phyloP scores from a whole-genome alignment of 2,113 vertebrate species.

The Grallaria varia region DNA sequence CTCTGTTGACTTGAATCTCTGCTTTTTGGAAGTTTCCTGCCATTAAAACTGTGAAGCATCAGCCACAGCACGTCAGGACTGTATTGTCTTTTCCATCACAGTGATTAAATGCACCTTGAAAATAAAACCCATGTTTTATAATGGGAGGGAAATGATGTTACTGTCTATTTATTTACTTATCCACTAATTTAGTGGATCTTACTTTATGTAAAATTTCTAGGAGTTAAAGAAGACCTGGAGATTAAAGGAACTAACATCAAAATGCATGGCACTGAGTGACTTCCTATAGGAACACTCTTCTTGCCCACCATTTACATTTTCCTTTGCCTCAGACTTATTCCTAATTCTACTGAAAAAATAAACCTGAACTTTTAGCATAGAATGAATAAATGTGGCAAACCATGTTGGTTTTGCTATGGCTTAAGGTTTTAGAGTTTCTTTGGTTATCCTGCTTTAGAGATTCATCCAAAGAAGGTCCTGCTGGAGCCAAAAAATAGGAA shows the following conservation, averaged over 20 bases:
- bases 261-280: accelerated
- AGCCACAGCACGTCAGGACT: not conserved
- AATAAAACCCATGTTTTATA: accelerated
- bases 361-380: not conserved
- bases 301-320: accelerated
- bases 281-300: not conserved
- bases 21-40: not conserved
- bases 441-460: not conserved
- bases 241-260: not conserved
- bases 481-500: not conserved
- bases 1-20: not conserved
- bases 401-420: accelerated
- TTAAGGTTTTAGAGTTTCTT: not conserved
- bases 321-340: not conserved
- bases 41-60: not conserved
- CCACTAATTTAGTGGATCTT: not conserved
- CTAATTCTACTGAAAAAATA: not conserved
- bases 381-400: not conserved
- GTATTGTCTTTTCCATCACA: not conserved
- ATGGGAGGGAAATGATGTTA: accelerated
- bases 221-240: not conserved
- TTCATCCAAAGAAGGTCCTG: not conserved
- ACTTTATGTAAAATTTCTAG: not conserved
- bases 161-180: not conserved
- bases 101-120: not conserved